Evolutionary conservation across 2,888 invertebrate species (phyloP), one percentile per base, ranked within the genome.

Genomic region (Trilocha varians): DNA sequence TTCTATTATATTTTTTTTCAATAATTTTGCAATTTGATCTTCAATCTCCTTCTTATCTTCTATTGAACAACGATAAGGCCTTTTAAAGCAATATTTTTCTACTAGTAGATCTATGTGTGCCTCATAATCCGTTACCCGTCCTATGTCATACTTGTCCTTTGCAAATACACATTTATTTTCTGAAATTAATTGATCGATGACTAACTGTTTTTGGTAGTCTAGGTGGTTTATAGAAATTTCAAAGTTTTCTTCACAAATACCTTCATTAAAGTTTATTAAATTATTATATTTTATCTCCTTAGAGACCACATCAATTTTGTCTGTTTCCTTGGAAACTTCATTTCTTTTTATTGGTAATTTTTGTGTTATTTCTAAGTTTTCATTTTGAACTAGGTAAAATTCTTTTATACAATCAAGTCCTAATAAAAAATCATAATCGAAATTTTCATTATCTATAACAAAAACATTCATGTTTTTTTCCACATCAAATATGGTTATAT

Each of bases 241-340:
- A 36, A 52, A 55, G 9, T 53, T 36, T 14, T 43, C 38, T 48
- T 40, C 34, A 8, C 39, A 41, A 13, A 49, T 36, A 34, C 48
- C n/a, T 45, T 52, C 49, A 45, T 53, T 52, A 36, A 48, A 50
- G 33, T 55, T 52, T 36, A 41, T 32, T 40, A 13, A 14, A 46
- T 41, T 43, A 8, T 13, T 11, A 13, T 39, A 13, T 41, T 16
- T 16, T 40, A 3, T 36, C 15, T 34, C 8, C 42, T 13, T 25
- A 17, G 18, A 37, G 5, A 38, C 41, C 36, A 39, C 13, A 35
- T 16, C 36, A 36, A 15, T 8, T 35, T 37, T 42, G n/a, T 35
- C 14, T 35, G 35, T 35, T 35, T 35, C 35, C 35, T 35, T 35
- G 14, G 35, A 35, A 35, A 35, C 35, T 40, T 13, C 0, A 33